phyloP scores from a whole-genome alignment of 2,888 invertebrate species.

The Portevinia maculata region DNA sequence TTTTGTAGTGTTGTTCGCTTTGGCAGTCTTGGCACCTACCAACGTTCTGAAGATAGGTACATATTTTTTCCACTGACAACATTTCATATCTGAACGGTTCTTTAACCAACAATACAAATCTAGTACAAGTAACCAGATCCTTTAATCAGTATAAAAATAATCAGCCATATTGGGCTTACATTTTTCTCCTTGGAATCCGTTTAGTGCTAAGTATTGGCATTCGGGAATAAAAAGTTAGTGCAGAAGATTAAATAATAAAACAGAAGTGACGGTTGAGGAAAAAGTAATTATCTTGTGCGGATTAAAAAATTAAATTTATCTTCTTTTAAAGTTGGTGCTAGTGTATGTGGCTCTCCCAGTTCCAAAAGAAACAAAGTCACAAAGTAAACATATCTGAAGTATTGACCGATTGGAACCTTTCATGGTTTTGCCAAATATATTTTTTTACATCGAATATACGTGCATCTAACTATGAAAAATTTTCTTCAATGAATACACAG shows the following conservation, averaged over 20 bases:
- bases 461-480: constrained; percentile 43
- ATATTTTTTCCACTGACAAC: neutral
- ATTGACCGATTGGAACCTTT: constrained; percentile 65
- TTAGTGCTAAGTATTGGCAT: constrained; percentile 63
- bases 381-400: constrained; percentile 70
- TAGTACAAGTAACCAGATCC: constrained; percentile 66
- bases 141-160: constrained; percentile 73
- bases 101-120: constrained; percentile 56
- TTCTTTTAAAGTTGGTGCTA: constrained; percentile 38
- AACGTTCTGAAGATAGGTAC: neutral
- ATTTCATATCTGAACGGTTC: constrained; percentile 49
- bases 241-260: constrained; percentile 50
- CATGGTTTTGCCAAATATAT: constrained; percentile 61
- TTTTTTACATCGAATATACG: constrained; percentile 45
- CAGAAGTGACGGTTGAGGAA: constrained; percentile 40
- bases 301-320: constrained; percentile 46
- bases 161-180: constrained; percentile 71
- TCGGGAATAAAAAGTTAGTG: constrained; percentile 53
- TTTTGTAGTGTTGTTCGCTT: too few species aligned
- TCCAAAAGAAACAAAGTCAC: constrained; percentile 62
- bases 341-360: constrained; percentile 64
- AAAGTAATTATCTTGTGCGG: constrained; percentile 55
- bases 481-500: constrained; percentile 55
- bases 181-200: constrained; percentile 61
- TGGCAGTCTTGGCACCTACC: neutral